Conservation (phyloP, 2,888 invertebrate species). For the Clistopyga incitator region DNA sequence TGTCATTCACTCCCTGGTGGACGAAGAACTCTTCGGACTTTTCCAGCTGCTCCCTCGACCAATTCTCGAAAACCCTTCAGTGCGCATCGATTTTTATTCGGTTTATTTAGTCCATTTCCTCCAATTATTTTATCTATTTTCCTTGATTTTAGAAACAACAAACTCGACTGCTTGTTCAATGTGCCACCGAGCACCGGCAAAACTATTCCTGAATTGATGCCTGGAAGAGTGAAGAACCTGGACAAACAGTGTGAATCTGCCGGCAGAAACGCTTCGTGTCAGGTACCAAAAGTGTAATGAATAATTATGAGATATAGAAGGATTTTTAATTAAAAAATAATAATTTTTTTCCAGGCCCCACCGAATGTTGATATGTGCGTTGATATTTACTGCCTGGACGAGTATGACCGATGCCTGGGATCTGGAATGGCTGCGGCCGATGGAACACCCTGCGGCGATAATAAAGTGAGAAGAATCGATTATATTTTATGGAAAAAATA, state of each 20-base stretch:
- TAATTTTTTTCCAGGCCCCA: too few relatives aligned
- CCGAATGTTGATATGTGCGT: constrained; percentile 4
- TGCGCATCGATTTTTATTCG: too few relatives aligned
- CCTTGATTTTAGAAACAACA: background rate
- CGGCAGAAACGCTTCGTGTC: background rate
- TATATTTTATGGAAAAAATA: background rate
- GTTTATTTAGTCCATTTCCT: too few relatives aligned
- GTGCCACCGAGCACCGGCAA: background rate
- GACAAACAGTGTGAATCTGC: constrained; percentile 25
- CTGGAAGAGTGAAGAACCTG: constrained; percentile 32
- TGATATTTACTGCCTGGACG: constrained; percentile 16
- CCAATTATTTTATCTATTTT: too few relatives aligned
- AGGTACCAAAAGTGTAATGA: constrained; percentile 8
- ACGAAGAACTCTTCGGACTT: constrained; percentile 51
- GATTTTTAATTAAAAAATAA: too few relatives aligned
- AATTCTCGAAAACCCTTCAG: constrained; percentile 15
- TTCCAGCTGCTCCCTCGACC: constrained; percentile 31
- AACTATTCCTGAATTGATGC: constrained; percentile 39
- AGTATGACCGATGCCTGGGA: background rate
- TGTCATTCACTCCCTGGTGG: constrained; percentile 17
- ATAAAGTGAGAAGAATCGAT: background rate
- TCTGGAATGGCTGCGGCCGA: background rate
- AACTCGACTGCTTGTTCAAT: constrained; percentile 40
- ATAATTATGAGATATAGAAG: too few relatives aligned
- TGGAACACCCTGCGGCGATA: background rate